phyloP scores from a whole-genome alignment of 2,113 vertebrate genomes.

The Ploceus nigricollis region DNA sequence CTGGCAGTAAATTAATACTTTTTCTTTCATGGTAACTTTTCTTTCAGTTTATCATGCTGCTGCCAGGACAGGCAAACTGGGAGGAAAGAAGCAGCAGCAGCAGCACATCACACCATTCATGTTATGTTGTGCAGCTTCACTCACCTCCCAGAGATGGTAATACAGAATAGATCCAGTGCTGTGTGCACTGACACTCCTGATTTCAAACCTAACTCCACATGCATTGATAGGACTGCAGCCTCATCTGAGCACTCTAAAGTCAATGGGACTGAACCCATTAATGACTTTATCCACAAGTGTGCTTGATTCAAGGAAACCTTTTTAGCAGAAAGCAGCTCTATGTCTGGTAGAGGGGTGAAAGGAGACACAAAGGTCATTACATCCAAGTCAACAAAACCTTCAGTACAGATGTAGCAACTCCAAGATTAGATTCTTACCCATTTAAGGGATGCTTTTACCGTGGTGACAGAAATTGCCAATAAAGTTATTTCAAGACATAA shows the following conservation, averaged over 20 bases:
- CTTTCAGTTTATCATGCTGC: neutral
- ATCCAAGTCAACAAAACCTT: neutral
- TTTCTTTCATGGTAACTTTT: neutral
- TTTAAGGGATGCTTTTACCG: neutral
- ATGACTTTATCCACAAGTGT: neutral
- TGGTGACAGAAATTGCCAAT: neutral
- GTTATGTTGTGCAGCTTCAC: rapidly evolving
- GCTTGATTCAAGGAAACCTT: neutral
- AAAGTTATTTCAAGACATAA: neutral
- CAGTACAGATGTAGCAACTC: neutral
- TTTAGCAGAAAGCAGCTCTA: neutral
- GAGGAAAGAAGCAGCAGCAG: neutral
- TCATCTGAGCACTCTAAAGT: neutral
- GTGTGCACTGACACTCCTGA: neutral
- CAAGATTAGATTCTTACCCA: neutral
- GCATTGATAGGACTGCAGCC: neutral
- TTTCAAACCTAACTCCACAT: neutral
- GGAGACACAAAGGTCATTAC: neutral
- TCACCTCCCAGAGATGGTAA: neutral
- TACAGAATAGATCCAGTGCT: neutral
- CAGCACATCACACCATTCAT: neutral
- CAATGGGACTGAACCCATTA: neutral
- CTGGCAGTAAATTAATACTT: neutral
- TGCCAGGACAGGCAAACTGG: neutral
- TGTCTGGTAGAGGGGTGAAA: neutral